Base-by-base conservation (phyloP, 1,140 invertebrate genomes). In the Paracyclopina nana region DNA sequence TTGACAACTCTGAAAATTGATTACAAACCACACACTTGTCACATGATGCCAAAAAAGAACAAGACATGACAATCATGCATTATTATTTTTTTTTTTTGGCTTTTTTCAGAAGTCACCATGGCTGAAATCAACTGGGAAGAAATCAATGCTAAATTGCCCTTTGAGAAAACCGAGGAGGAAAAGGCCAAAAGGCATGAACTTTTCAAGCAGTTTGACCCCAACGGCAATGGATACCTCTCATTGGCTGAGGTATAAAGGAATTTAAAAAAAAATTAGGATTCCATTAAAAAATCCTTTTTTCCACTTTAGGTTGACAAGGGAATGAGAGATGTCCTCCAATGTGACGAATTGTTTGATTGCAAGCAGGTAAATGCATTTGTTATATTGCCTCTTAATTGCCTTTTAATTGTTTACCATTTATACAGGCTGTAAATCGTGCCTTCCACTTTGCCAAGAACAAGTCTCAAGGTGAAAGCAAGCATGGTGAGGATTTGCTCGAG, bases 381-480 rank as follows among this genome's bases (percentile, higher is more conserved):
- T 42, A 18, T 11, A 14, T 6, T 6, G 14, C 20, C 29, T 30
- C 8, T 30, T 9, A 8, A 14, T 42, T 18, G 20, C 6, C 9
- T 6, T 42, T 42, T 6, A 42, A 14, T 42, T 18, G 8, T 42
- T 42, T 6, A 6, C 6, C 8, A 42, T 42, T 42, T 42, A 12
- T n/a, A 30, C n/a, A n/a, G 34, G 34, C 34, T 11, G 22, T 52
- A 34, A 52, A 52, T 40, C 18, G 38, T 28, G 50, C 50, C 3
- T 52, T 52, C 26, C 50, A 52, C 27, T 40, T 20, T 22, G 38
- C 50, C 50, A 52, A 40, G 22, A 52, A 52, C 20, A 18, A 18
- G 16, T 50, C 34, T 8, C 48, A 50, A 41, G 30, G 30, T 2
- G 30, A 38, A 14, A 25, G 40, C 22, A 38, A 46, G 16, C 27